Percentiles rank a stretch among this genome's conserved stretches.
phyloP scores from a whole-genome alignment of 2,888 invertebrate genomes.

The Heliconius cydno region DNA sequence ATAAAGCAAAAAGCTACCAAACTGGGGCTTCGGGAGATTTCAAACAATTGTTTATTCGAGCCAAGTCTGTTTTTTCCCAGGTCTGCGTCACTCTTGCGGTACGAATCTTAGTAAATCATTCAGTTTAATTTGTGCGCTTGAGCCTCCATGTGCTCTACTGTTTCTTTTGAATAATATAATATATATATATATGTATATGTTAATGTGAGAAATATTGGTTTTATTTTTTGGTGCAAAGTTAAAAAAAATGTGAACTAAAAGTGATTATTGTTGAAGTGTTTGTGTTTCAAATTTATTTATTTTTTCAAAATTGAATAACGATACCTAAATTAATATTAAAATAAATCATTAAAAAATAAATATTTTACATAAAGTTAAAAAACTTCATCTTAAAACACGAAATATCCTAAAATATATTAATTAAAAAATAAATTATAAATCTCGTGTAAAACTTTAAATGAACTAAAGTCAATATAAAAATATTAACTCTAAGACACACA shows the following conservation, averaged over 20 bases:
- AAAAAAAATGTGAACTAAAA: background rate
- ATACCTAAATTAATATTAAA: background rate
- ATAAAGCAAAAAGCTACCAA: constrained; percentile 39
- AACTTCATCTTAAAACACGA: background rate
- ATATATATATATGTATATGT: background rate
- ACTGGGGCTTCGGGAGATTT: constrained; percentile 37
- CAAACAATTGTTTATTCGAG: constrained; percentile 47
- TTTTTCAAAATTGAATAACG: no score
- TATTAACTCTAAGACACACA: background rate
- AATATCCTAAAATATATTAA: background rate
- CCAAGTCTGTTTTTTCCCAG: constrained; percentile 68
- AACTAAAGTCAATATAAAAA: background rate
- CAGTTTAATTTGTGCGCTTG: constrained; percentile 77
- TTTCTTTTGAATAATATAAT: constrained; percentile 5
- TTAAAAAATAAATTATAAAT: background rate
- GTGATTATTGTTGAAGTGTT: background rate
- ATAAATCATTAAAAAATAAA: no score
- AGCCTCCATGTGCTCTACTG: constrained; percentile 72
- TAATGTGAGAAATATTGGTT: background rate
- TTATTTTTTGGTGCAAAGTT: background rate
- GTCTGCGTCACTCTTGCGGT: constrained; percentile 60
- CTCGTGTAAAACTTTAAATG: background rate
- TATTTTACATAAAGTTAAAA: background rate
- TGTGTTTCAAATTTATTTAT: background rate
- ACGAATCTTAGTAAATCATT: constrained; percentile 75